A percentile compares a stretch with the other conserved stretches of the same genome.
These are phyloP conservation scores for Hyaena hyaena DNA, from an alignment of 2,113 vertebrate species.

Conservation along the genomic window DNA sequence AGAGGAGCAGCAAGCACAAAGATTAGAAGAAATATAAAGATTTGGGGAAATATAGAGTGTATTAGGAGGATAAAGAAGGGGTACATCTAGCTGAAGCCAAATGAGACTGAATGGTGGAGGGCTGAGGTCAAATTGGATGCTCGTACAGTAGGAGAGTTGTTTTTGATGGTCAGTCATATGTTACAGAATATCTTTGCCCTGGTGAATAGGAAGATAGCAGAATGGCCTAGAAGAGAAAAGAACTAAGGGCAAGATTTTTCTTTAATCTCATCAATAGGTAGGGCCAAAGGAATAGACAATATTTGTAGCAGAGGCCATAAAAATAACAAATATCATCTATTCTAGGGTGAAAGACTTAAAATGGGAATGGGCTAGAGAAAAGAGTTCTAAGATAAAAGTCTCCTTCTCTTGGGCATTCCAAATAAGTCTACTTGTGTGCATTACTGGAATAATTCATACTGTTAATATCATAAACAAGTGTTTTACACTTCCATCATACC, in stretches of 20 bases:
- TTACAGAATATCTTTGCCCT: background rate
- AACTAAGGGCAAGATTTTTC: background rate
- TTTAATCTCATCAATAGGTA: background rate
- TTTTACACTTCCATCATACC: background rate
- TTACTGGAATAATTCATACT: background rate
- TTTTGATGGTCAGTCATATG: background rate
- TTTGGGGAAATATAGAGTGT: background rate
- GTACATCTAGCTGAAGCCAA: background rate
- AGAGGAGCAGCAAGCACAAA: background rate
- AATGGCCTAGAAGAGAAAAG: background rate
- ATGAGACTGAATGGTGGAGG: background rate
- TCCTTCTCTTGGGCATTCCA: background rate
- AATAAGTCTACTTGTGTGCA: background rate
- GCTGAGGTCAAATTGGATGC: background rate
- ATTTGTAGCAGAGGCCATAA: background rate
- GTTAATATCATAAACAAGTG: background rate
- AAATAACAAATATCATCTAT: background rate
- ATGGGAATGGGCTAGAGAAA: background rate
- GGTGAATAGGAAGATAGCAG: background rate
- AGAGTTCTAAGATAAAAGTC: background rate
- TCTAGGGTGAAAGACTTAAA: background rate
- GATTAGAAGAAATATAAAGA: background rate
- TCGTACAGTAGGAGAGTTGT: background rate
- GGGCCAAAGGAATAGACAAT: background rate
- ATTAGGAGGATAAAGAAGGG: background rate